Evolutionary conservation across 2,113 vertebrate genomes (phyloP).

Genomic region (Pagrus major): DNA sequence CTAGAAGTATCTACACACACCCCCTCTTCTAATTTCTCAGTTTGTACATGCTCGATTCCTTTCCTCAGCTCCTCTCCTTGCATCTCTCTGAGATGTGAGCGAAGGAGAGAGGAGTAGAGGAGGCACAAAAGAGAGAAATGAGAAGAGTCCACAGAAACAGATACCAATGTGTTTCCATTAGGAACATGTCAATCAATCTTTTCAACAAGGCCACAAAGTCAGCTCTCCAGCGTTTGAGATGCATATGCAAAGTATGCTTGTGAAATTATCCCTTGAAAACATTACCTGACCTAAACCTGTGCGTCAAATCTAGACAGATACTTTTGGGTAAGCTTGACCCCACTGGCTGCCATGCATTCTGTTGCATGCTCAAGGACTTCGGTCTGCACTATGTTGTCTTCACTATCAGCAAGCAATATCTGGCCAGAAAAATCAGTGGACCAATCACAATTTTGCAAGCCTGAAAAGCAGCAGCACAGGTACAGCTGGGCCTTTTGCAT

Average conservation of each 20-base stretch:
- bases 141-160: neutral
- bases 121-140: no score
- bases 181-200: neutral
- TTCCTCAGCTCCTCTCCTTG: no score
- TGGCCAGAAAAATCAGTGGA: neutral
- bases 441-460: neutral
- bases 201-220: neutral
- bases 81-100: no score
- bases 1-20: constrained; percentile 18
- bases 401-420: neutral
- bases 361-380: neutral
- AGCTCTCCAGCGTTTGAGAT: neutral
- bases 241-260: neutral
- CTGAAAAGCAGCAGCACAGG: neutral
- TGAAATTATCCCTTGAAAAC: neutral
- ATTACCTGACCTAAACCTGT: neutral
- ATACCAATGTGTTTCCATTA: neutral
- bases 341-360: neutral
- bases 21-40: no score
- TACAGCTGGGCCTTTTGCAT: neutral
- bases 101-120: no score
- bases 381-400: neutral
- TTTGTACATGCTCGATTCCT: no score
- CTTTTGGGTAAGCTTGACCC: neutral
- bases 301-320: neutral